Evolutionary conservation across 2,888 invertebrate species (phyloP), one percentile per base, ranked within the genome.

Genomic region (Drosophila peninsularis): DNA sequence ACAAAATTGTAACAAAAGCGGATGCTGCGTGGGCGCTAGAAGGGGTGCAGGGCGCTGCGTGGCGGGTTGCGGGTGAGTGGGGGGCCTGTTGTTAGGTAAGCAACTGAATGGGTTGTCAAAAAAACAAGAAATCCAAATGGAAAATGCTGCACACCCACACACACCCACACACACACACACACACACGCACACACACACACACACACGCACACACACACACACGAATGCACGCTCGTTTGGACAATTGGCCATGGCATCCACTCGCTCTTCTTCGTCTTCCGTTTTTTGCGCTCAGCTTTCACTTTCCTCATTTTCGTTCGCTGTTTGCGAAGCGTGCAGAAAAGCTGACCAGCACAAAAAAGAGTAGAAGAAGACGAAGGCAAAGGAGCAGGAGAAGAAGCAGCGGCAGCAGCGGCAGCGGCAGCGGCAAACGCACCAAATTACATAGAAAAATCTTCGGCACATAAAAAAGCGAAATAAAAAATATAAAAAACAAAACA

Each of bases 321-420:
- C 37, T 86, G 75, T 82, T 80, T 78, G 71, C 75, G 56, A 72
- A 88, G 84, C 75, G 82, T 83, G 83, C 89, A 89, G 88, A 83
- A 83, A 83, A 83, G 83, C 83, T 83, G 83, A 83, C 83, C 83
- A 83, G 89, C 89, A 89, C 88, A 87, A 83, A 89, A 88, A 69
- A 63, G 42, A 52, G 30, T 44, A 41, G 37, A 2, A 9, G 47
- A 24, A 21, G 42, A 30, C 65, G 62, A 36, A 50, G 27, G 50
- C 30, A 3, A 6, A 39, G 27, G 27, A 7, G 24, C 7, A 21
- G 41, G 21, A 54, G 58, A 3, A 45, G 27, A 3, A 42, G 30
- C 21, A 42, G 24, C 4, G 14, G 60, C 17, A 53, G 21, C 4
- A 41, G 17, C n/a, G 21, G 42, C 41, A 17, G 30, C 17, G 49